phyloP scores from a whole-genome alignment of 2,797 vertebrate species.

The Xenopus petersii region DNA sequence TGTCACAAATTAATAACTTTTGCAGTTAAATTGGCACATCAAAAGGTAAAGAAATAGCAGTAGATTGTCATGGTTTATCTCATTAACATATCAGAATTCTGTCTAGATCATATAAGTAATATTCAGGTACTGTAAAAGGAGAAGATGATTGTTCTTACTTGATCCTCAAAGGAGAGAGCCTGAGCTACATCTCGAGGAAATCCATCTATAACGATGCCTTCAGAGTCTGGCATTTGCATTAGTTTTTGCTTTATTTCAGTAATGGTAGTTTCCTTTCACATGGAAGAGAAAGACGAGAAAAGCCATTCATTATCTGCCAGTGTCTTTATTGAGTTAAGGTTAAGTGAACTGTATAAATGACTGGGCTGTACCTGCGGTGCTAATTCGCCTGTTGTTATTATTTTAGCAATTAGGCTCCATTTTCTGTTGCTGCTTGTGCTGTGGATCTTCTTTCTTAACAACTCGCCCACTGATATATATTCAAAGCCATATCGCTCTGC shows the following conservation, averaged over 20 bases:
- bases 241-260: slow-evolving; percentile 97
- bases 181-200: slow-evolving; percentile 96
- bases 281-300: slow-evolving; percentile 37
- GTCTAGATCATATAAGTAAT: too few relatives aligned
- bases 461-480: slow-evolving; percentile 92
- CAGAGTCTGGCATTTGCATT: slow-evolving; percentile 95
- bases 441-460: slow-evolving; percentile 95
- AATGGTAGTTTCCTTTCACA: slow-evolving; percentile 91
- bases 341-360: slow-evolving; percentile 1
- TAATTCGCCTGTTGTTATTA: slow-evolving; percentile 96
- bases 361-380: slow-evolving; percentile 85
- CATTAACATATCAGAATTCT: too few relatives aligned
- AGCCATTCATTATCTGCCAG: slow-evolving; percentile 17
- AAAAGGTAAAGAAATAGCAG: too few relatives aligned
- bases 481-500: slow-evolving; percentile 93
- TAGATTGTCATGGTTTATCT: too few relatives aligned
- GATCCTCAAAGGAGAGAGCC: slow-evolving; percentile 95
- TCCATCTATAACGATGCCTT: slow-evolving; percentile 92
- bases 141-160: slow-evolving; percentile 71
- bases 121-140: neutral
- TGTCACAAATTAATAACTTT: too few relatives aligned
- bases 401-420: slow-evolving; percentile 97
- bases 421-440: slow-evolving; percentile 96
- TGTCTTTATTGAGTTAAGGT: slow-evolving; percentile 22
- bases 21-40: too few relatives aligned